phyloP scores from a whole-genome alignment of 2,888 invertebrate genomes.

The Cryptosula pallasiana region DNA sequence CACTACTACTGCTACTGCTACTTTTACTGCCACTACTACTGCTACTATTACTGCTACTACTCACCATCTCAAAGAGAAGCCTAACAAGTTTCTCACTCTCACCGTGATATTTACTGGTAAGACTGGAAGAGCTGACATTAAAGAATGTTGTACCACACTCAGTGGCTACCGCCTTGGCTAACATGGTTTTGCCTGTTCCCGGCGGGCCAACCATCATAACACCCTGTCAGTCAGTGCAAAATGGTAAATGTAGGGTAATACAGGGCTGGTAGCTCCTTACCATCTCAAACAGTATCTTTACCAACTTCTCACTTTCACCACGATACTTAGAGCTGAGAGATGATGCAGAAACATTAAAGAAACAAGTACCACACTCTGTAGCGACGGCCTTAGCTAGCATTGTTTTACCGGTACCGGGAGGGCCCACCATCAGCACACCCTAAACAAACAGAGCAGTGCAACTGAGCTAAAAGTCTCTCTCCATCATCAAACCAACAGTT shows the following conservation, averaged over 20 bases:
- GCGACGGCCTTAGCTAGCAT: constrained; percentile 58
- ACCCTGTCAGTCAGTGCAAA: too few species aligned
- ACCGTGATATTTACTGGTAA: constrained; percentile 98
- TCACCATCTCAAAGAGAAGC: constrained; percentile 91
- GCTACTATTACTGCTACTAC: too few species aligned
- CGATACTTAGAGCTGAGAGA: constrained; percentile 94
- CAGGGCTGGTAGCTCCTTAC: too few species aligned
- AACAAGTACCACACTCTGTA: constrained; percentile 58
- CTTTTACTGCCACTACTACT: too few species aligned
- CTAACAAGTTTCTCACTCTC: constrained; percentile 97
- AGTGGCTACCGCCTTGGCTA: constrained; percentile 58
- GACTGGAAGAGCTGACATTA: constrained; percentile 87
- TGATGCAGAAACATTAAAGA: constrained; percentile 81
- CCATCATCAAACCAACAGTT: too few species aligned
- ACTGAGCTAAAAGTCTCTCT: too few species aligned
- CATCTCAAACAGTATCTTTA: constrained; percentile 94
- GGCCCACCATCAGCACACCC: constrained; percentile 55
- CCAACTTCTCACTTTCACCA: constrained; percentile 96
- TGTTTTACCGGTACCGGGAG: constrained; percentile 58
- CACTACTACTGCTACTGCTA: too few species aligned
- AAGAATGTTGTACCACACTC: constrained; percentile 59
- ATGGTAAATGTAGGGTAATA: too few species aligned
- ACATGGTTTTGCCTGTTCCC: constrained; percentile 58
- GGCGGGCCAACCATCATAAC: constrained; percentile 56
- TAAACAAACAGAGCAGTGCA: too few species aligned